phyloP scores from a whole-genome alignment of 2,888 invertebrate genomes.

The Eremobia ochroleuca region DNA sequence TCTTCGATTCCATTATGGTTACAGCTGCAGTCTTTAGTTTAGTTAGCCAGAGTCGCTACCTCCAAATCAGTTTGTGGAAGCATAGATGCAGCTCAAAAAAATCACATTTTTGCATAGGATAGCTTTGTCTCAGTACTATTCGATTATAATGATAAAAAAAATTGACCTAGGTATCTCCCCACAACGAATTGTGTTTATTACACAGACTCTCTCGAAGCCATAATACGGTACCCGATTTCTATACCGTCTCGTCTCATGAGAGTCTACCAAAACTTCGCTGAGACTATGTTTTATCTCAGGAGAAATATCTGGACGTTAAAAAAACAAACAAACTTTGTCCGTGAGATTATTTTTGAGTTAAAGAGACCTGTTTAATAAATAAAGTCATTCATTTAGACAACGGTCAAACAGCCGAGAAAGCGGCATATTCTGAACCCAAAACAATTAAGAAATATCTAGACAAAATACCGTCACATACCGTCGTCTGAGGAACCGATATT shows the following conservation, averaged over 20 bases:
- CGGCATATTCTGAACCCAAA: conserved; percentile 6
- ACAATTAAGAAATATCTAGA: conserved; percentile 9
- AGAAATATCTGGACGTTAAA: background rate
- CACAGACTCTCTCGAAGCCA: background rate
- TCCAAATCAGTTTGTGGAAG: background rate
- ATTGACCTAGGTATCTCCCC: background rate
- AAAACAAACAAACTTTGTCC: conserved; percentile 32
- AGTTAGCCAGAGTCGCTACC: background rate
- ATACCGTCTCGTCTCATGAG: background rate
- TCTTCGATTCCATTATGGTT: background rate
- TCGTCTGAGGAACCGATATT: background rate
- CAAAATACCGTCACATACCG: background rate
- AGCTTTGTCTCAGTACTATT: background rate
- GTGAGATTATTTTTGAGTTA: conserved; percentile 20
- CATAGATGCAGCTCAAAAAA: background rate
- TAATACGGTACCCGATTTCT: background rate
- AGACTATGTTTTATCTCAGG: background rate
- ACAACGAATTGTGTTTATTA: background rate
- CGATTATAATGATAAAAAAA: background rate
- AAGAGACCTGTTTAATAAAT: conserved; percentile 19
- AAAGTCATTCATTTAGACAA: conserved; percentile 28
- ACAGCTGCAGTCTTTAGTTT: background rate
- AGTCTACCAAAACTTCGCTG: background rate
- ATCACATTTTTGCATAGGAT: background rate
- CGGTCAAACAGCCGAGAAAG: conserved; percentile 19